These are phyloP conservation scores for Nebria ingens DNA, from an alignment of 1,140 invertebrate species.

Conservation along the genomic window DNA sequence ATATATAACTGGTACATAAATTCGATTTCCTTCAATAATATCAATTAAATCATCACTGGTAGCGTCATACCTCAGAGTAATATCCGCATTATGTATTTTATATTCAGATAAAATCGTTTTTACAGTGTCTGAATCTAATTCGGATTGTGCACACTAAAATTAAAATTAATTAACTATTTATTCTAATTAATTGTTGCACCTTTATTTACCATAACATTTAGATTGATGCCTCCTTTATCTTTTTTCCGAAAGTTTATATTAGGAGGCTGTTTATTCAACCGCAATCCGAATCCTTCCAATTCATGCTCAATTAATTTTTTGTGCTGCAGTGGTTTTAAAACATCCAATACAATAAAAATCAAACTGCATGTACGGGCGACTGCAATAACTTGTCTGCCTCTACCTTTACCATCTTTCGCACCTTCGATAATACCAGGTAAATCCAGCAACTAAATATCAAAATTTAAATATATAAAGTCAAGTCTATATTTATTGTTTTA, in stretches of 20 bases:
- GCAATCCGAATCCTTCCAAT: constrained; percentile 95
- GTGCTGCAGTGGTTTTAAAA: constrained; percentile 92
- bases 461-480: background rate
- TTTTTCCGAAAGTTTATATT: constrained; percentile 95
- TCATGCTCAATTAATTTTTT: constrained; percentile 96
- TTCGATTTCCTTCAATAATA: constrained; percentile 96
- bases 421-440: constrained; percentile 99
- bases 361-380: constrained; percentile 97
- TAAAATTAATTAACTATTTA: constrained; percentile 28
- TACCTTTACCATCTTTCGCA: constrained; percentile 97
- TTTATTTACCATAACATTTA: constrained; percentile 67
- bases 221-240: constrained; percentile 93
- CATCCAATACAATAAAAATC: constrained; percentile 97
- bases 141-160: constrained; percentile 74
- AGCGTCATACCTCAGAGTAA: constrained; percentile 88
- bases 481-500: background rate
- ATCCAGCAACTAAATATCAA: constrained; percentile 74
- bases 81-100: constrained; percentile 97
- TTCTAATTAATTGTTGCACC: constrained; percentile 18
- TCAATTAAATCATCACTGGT: constrained; percentile 98
- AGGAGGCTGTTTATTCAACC: constrained; percentile 94
- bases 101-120: constrained; percentile 96
- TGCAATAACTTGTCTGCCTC: constrained; percentile 98
- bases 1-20: constrained; percentile 98
- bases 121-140: constrained; percentile 90